Evolutionary conservation across 1,140 invertebrate species (phyloP).

Genomic region (Apis cerana): DNA sequence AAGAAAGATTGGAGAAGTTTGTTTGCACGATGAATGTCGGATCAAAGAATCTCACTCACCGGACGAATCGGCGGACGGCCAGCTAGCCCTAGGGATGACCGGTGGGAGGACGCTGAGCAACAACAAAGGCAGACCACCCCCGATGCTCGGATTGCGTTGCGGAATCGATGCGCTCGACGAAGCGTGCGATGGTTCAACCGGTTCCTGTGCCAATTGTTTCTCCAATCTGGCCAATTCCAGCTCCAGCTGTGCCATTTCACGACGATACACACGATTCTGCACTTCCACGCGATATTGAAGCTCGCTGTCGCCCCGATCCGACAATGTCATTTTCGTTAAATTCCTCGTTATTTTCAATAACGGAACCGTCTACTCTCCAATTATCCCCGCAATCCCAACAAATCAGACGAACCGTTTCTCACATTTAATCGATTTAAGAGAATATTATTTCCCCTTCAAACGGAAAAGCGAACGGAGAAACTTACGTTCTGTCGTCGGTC

Average conservation of each 20-base stretch:
- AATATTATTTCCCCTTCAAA: no score
- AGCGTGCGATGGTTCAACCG: conserved; percentile 80
- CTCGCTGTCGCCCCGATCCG: conserved; percentile 81
- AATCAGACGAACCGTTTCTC: no score
- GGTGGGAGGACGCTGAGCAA: conserved; percentile 87
- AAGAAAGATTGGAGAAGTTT: neutral
- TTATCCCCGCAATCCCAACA: conserved; percentile 19
- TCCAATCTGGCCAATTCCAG: conserved; percentile 90
- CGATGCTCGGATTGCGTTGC: conserved; percentile 85
- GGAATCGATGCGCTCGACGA: conserved; percentile 83
- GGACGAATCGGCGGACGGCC: conserved; percentile 85
- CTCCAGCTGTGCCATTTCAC: conserved; percentile 90
- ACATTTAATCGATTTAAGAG: fast-evolving
- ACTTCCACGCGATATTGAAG: conserved; percentile 93
- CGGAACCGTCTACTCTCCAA: neutral
- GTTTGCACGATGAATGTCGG: conserved; percentile 66
- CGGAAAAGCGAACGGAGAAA: neutral
- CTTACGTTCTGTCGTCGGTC: conserved; percentile 85
- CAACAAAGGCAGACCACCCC: conserved; percentile 86
- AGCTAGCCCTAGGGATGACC: conserved; percentile 88
- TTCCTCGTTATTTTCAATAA: neutral
- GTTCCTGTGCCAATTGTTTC: conserved; percentile 83
- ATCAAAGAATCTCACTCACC: conserved; percentile 66
- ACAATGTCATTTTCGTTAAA: conserved; percentile 2
- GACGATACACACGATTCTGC: conserved; percentile 93